Conservation (phyloP, 2,888 invertebrate species). For the Thysanoteuthis rhombus region DNA sequence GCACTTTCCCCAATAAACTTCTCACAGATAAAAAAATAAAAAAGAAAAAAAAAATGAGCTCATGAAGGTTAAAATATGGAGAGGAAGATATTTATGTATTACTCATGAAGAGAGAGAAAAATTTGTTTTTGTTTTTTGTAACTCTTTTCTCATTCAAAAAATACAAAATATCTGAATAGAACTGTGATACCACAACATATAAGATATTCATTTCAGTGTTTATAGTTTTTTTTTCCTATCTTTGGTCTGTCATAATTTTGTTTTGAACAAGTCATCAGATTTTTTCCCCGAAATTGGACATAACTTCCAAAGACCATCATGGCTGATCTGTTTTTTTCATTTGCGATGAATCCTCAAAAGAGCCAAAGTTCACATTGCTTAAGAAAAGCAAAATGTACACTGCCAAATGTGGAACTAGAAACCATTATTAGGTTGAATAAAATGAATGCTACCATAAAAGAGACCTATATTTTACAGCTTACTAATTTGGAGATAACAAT, state of each 20-base stretch:
- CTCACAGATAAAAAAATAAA: not conserved
- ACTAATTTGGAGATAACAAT: not conserved
- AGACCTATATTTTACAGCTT: not conserved
- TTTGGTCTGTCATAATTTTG: too few relatives aligned
- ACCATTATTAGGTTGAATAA: too few relatives aligned
- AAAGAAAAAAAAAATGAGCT: not conserved
- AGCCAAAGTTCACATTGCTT: too few relatives aligned
- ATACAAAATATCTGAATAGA: not conserved
- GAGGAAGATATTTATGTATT: not conserved
- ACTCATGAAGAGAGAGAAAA: not conserved
- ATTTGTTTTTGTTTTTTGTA: not conserved
- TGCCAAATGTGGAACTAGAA: too few relatives aligned
- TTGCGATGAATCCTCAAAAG: too few relatives aligned
- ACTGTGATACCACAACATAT: not conserved
- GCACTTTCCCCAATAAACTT: not conserved
- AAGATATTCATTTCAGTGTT: not conserved
- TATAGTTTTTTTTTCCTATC: not conserved
- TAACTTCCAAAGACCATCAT: too few relatives aligned
- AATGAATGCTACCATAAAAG: too few relatives aligned
- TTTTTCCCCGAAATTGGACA: too few relatives aligned
- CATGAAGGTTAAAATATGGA: not conserved
- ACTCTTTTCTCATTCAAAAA: not conserved
- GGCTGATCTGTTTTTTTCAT: too few relatives aligned
- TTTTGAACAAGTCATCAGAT: too few relatives aligned
- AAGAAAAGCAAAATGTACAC: too few relatives aligned